These are phyloP conservation scores for Arenicola marina DNA, from an alignment of 2,888 invertebrate species.

Conservation along the genomic window DNA sequence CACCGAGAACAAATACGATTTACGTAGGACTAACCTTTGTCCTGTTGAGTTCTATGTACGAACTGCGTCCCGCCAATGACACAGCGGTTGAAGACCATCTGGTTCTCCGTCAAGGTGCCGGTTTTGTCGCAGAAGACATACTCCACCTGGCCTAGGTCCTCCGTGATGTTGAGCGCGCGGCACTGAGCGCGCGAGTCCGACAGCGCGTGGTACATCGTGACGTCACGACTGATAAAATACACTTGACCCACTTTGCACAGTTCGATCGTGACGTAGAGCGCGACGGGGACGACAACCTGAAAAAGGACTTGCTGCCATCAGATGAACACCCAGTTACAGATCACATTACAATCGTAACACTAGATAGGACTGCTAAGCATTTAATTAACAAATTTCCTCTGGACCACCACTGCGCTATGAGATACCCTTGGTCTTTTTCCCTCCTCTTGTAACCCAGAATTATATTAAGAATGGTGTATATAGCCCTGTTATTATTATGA, in stretches of 20 bases:
- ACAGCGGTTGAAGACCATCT: conserved; percentile 90
- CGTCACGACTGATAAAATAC: conserved; percentile 90
- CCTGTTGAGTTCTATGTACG: no score
- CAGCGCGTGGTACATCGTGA: conserved; percentile 81
- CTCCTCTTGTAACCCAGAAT: no score
- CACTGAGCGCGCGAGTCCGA: conserved; percentile 85
- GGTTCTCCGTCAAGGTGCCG: conserved; percentile 95
- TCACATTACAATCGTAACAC: no score
- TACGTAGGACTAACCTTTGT: background rate
- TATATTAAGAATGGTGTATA: no score
- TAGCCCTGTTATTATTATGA: no score
- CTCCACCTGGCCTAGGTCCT: conserved; percentile 95
- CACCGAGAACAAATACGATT: no score
- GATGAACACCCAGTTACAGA: no score
- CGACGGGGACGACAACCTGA: conserved; percentile 93
- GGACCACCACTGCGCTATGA: no score
- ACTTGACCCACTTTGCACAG: conserved; percentile 95
- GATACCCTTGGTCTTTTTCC: no score
- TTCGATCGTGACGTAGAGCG: conserved; percentile 95
- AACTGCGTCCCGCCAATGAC: conserved; percentile 62
- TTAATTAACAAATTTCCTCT: no score
- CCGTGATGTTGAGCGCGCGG: conserved; percentile 93
- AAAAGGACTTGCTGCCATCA: no score
- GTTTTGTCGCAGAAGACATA: conserved; percentile 98
- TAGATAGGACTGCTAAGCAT: no score